A percentile compares a stretch with the other conserved stretches of the same genome.
Evolutionary conservation across 1,140 invertebrate genomes (phyloP).

Genomic region (Scylla paramamosain): DNA sequence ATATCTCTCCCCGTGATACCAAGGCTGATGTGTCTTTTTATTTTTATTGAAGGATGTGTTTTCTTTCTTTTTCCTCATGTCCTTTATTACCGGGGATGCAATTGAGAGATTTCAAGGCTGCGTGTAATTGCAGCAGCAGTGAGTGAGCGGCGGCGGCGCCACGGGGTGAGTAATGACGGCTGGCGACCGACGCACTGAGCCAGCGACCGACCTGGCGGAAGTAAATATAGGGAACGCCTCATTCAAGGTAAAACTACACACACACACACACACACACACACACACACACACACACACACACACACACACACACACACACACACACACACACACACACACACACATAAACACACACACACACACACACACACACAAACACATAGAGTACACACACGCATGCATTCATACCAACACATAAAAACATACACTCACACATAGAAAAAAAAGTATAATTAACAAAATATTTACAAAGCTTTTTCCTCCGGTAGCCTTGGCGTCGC

Average conservation of each 20-base stretch:
- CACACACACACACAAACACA: not conserved
- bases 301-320: conserved; percentile 3
- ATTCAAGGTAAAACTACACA: not conserved
- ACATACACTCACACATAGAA: not conserved
- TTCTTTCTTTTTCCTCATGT: not conserved
- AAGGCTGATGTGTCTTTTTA: not conserved
- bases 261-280: conserved; percentile 1
- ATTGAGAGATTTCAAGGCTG: not conserved
- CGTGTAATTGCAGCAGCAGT: not conserved
- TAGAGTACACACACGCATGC: not conserved
- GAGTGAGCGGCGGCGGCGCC: not conserved
- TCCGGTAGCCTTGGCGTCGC: too few relatives aligned
- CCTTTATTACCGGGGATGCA: not conserved
- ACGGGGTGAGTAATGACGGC: not conserved
- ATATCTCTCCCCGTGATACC: not conserved
- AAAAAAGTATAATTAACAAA: not conserved
- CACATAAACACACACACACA: not conserved
- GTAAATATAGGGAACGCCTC: conserved; percentile 12
- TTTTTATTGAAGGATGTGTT: not conserved
- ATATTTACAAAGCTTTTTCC: too few relatives aligned
- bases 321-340: not conserved
- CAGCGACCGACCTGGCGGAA: not conserved
- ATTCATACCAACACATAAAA: not conserved
- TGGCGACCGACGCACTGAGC: not conserved
- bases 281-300: conserved; percentile 1